phyloP scores from a whole-genome alignment of 2,888 invertebrate genomes.

The Notodonta dromedarius region DNA sequence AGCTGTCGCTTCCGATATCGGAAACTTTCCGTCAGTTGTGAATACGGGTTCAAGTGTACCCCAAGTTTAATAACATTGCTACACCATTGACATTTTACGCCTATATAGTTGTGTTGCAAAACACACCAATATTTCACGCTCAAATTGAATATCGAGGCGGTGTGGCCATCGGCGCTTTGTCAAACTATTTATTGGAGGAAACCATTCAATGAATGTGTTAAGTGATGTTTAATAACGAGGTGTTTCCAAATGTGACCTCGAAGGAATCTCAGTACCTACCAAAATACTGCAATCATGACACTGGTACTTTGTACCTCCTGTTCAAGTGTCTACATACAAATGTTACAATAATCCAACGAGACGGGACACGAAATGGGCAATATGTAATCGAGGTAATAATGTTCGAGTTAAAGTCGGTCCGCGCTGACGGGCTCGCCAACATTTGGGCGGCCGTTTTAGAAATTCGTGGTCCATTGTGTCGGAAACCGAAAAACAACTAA shows the following conservation, averaged over 20 bases:
- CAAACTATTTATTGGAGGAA: neutral
- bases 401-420: no score
- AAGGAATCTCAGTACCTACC: neutral
- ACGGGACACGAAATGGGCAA: no score
- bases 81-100: slow-evolving; percentile 4
- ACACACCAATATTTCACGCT: slow-evolving; percentile 1
- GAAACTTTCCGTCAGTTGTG: no score
- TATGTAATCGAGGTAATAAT: no score
- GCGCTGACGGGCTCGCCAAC: no score
- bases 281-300: neutral
- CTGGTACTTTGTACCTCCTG: neutral
- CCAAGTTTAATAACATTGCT: neutral
- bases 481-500: no score
- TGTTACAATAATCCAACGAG: no score
- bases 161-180: neutral
- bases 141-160: slow-evolving; percentile 1
- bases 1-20: no score
- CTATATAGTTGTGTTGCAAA: neutral
- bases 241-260: neutral
- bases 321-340: neutral
- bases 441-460: no score
- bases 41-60: neutral
- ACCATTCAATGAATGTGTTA: neutral
- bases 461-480: no score
- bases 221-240: neutral